Base-by-base conservation (phyloP, 2,797 vertebrate genomes). In the Oceanodroma leucorhoa region DNA sequence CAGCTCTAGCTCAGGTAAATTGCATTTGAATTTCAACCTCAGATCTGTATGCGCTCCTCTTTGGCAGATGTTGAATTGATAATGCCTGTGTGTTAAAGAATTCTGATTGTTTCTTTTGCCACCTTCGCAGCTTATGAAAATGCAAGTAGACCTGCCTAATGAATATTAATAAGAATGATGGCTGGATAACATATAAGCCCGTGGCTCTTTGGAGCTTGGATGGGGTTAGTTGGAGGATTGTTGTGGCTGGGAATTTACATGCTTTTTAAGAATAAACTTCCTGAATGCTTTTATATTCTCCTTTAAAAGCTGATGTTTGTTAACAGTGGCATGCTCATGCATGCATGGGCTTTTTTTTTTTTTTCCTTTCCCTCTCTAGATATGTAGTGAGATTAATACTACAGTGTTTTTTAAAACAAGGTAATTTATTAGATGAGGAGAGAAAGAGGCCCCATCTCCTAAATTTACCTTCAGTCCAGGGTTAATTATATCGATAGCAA, bases 21-120 rank as follows among this genome's bases (percentile, higher is more conserved):
- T 90, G 89, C 91, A 75, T 97, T 97, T 96, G 95, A 97, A 97
- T 98, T 97, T 96, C 92, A 96, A 73, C 97, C 96, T 97, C 88
- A 91, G 94, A 94, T 97, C 95, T 91, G 75, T 67, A 50, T 93
- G 84, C 40, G 30, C 84, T 95, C 91, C 95, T 95, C 50, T 97
- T 95, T 96, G 97, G 97, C 95, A 93, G 97, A 97, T 95, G 95
- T 94, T 96, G 97, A 97, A 95, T 96, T 96, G 97, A 97, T 97
- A 97, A 97, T 97, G 97, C 87, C 91, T 18, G 46, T 92, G 96
- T 95, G 96, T 97, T 97, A 96, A 97, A 97, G 97, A 97, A 98
- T 98, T 97, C 97, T 96, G 96, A 96, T 97, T 96, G 97, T 98
- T 98, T 97, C 97, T 97, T 97, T 96, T 97, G 95, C 97, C 90